Evolutionary conservation across 2,113 vertebrate genomes (phyloP).

Genomic region (Labeo rohita): DNA sequence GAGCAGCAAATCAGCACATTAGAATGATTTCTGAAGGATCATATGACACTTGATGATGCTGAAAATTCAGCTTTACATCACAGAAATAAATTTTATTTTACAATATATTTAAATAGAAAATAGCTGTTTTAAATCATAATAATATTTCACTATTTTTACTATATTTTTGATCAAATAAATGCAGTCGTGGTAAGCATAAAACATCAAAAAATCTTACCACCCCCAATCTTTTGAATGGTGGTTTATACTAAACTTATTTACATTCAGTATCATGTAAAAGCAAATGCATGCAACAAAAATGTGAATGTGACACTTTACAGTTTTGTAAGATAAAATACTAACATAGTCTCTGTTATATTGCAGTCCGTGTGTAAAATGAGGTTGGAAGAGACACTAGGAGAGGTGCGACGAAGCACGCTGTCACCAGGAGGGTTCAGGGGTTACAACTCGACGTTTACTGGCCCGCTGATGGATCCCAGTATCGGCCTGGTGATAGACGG

Average conservation of each 20-base stretch:
- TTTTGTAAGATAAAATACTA: not conserved
- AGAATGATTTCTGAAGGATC: not conserved
- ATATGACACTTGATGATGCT: not conserved
- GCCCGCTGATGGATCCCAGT: constrained; percentile 51
- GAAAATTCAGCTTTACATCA: not conserved
- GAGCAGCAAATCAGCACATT: not conserved
- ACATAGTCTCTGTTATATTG: constrained; percentile 40
- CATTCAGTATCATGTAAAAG: too few relatives aligned
- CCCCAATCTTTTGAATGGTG: not conserved
- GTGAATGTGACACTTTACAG: not conserved
- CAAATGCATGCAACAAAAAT: not conserved
- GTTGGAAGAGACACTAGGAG: constrained; percentile 83
- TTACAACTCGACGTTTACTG: constrained; percentile 27
- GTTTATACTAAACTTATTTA: too few relatives aligned
- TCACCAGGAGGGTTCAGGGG: constrained; percentile 52
- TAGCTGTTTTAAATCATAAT: not conserved
- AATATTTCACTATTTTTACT: not conserved
- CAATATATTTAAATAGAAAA: not conserved
- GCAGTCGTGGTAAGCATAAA: not conserved
- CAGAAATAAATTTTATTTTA: not conserved
- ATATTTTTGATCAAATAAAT: not conserved
- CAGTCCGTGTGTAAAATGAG: constrained; percentile 86
- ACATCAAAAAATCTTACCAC: not conserved
- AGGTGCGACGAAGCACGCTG: constrained; percentile 73
- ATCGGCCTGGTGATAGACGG: constrained; percentile 88